A percentile compares a stretch with the other conserved stretches of the same genome.
These are phyloP conservation scores for Australoheros scitulus DNA, from an alignment of 2,113 vertebrate genomes.

Conservation along the genomic window DNA sequence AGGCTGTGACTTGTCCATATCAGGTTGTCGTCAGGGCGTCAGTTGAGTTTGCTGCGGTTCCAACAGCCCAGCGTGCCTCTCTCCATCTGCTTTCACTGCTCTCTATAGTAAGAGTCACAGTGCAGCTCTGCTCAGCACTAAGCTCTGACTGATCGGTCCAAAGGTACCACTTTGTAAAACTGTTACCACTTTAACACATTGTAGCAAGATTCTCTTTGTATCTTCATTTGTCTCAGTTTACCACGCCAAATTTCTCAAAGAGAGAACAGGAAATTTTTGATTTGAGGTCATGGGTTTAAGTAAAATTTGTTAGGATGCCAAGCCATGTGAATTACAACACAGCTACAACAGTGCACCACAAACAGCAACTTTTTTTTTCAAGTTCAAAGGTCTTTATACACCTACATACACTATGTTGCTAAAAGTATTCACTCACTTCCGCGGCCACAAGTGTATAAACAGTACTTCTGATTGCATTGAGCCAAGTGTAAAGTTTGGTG, in stretches of 20 bases:
- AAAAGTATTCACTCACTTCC: no score
- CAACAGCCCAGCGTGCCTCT: background rate
- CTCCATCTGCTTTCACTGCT: background rate
- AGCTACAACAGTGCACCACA: no score
- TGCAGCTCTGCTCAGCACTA: background rate
- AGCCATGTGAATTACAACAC: no score
- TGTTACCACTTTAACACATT: background rate
- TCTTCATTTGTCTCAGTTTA: no score
- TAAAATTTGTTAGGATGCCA: no score
- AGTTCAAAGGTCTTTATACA: no score
- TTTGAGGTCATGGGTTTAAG: no score
- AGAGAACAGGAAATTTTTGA: background rate
- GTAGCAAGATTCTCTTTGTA: no score
- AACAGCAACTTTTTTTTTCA: background rate
- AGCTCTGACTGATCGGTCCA: slow-evolving; percentile 9
- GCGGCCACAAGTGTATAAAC: no score
- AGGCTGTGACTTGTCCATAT: slow-evolving; percentile 40
- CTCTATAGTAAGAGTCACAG: background rate
- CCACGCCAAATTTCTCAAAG: background rate
- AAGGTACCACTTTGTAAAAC: background rate
- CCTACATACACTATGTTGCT: no score
- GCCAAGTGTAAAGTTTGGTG: no score
- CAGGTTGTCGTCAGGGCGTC: slow-evolving; percentile 27
- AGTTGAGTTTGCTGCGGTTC: slow-evolving; percentile 30
- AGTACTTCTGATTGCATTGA: no score